A percentile compares a stretch with the other conserved stretches of the same genome.
Evolutionary conservation across 2,113 vertebrate genomes (phyloP).

Genomic region (Gracilinanus agilis): DNA sequence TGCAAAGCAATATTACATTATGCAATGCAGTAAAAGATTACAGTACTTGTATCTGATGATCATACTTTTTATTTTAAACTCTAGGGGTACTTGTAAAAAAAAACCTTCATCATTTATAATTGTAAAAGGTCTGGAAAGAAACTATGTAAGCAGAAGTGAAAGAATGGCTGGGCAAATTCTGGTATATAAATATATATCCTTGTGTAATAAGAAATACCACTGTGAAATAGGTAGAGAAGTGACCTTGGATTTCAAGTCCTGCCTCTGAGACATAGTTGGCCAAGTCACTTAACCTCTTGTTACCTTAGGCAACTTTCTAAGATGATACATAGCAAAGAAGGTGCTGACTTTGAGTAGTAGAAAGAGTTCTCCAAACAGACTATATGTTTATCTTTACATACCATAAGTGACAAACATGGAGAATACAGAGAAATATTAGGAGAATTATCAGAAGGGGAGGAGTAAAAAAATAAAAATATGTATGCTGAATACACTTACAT

Average conservation of each 20-base stretch:
- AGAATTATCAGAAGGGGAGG: not conserved
- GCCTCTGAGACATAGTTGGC: not conserved
- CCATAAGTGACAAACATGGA: not conserved
- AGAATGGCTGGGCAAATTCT: not conserved
- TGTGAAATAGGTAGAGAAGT: not conserved
- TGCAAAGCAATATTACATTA: not conserved
- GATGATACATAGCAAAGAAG: not conserved
- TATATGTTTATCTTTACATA: not conserved
- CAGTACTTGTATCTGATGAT: not conserved
- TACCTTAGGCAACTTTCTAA: not conserved
- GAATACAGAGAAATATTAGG: not conserved
- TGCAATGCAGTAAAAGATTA: not conserved
- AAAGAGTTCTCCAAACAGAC: not conserved
- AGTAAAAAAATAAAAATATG: not conserved
- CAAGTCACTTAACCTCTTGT: not conserved
- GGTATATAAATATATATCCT: not conserved
- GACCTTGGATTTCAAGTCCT: not conserved
- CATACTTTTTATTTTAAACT: no score
- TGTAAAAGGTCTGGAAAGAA: not conserved
- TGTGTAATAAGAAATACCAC: not conserved
- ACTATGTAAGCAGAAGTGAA: not conserved
- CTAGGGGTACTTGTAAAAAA: not conserved
- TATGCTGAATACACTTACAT: not conserved
- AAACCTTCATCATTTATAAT: not conserved
- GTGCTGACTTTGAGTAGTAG: not conserved